phyloP scores from a whole-genome alignment of 2,888 invertebrate genomes.

The Eristalinus aeneus region DNA sequence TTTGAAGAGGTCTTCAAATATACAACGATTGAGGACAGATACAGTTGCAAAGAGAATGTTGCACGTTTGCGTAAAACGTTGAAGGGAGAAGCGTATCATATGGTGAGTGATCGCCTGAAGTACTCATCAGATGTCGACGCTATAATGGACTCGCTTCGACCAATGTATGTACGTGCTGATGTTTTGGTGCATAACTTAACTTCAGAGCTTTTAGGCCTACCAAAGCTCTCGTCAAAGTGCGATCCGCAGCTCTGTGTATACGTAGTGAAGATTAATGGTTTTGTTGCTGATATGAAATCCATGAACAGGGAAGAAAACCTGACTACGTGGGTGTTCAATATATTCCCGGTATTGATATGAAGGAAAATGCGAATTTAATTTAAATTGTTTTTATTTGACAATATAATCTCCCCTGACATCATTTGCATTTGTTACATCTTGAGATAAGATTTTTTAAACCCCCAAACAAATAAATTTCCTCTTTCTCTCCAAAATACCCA shows the following conservation, averaged over 20 bases:
- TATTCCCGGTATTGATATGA: too few species aligned
- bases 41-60: neutral
- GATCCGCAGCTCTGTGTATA: conserved; percentile 12
- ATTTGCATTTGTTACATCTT: too few species aligned
- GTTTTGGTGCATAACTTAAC: conserved; percentile 8
- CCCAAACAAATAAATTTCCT: too few species aligned
- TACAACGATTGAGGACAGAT: conserved; percentile 2
- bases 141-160: neutral
- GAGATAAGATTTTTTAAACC: too few species aligned
- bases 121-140: conserved; percentile 19
- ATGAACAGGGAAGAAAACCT: conserved; percentile 10
- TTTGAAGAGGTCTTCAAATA: conserved; percentile 11
- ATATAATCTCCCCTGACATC: too few species aligned
- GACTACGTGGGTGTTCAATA: too few species aligned
- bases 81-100: conserved; percentile 4
- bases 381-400: too few species aligned
- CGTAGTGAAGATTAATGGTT: conserved; percentile 10
- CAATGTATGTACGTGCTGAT: conserved; percentile 5
- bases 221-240: neutral
- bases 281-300: conserved; percentile 11
- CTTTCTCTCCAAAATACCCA: too few species aligned
- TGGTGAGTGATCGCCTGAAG: conserved; percentile 12
- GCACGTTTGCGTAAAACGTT: neutral
- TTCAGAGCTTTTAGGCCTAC: neutral
- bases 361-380: too few species aligned